Percentiles rank a stretch among this genome's conserved stretches.
Conservation (phyloP, 2,888 invertebrate species). For the Rhagonycha fulva region DNA sequence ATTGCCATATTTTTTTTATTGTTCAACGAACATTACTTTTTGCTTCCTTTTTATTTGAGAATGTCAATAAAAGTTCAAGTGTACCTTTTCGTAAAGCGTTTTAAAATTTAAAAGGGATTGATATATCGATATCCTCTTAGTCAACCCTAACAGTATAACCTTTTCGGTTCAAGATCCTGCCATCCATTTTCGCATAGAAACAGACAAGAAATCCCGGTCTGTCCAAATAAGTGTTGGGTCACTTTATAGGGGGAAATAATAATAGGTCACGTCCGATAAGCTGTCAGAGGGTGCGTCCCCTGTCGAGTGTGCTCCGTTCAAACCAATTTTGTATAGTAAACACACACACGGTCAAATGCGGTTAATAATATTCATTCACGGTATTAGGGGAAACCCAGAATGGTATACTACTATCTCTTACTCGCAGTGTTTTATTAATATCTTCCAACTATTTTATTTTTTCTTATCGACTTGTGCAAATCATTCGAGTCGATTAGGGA, state of each 20-base stretch:
- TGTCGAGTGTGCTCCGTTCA: conserved; percentile 18
- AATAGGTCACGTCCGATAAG: conserved; percentile 30
- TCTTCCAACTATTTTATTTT: conserved; percentile 5
- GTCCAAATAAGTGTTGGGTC: conserved; percentile 24
- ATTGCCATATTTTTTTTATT: neutral
- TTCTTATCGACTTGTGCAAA: too few relatives aligned
- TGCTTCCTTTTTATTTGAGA: neutral
- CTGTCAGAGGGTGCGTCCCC: conserved; percentile 26
- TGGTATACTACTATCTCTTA: conserved; percentile 38
- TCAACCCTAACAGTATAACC: conserved; percentile 10
- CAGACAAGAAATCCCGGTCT: conserved; percentile 12
- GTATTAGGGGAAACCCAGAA: conserved; percentile 41
- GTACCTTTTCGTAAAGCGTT: neutral
- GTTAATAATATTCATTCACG: conserved; percentile 28
- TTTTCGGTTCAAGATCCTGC: conserved; percentile 9
- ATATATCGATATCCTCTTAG: neutral
- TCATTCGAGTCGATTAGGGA: neutral
- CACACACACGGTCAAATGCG: conserved; percentile 29
- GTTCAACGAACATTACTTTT: neutral
- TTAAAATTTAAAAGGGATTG: neutral
- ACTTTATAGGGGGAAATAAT: conserved; percentile 29
- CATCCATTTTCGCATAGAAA: conserved; percentile 13
- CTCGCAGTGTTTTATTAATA: conserved; percentile 49
- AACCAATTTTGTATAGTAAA: conserved; percentile 27
- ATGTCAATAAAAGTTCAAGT: neutral